Conservation (phyloP, 1,140 invertebrate species). For the Triops cancriformis region DNA sequence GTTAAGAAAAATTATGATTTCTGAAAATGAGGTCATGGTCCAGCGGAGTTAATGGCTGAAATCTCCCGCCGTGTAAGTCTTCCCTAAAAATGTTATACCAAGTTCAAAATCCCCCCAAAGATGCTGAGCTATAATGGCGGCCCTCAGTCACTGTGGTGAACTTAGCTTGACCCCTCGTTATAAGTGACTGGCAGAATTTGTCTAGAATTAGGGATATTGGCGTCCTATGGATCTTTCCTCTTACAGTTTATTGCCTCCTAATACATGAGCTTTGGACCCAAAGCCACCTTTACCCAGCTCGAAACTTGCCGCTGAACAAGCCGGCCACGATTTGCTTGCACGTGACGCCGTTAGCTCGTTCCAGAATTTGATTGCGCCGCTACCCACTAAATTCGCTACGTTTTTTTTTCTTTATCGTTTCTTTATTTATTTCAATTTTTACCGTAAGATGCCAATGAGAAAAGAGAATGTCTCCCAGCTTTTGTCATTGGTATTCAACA, state of each 20-base stretch:
- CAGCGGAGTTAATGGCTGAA: not conserved
- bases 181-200: not conserved
- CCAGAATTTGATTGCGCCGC: not conserved
- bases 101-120: not conserved
- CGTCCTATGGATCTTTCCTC: too few relatives aligned
- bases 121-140: not conserved
- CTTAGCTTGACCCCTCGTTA: not conserved
- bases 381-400: not conserved
- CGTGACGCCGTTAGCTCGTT: slow-evolving; percentile 5
- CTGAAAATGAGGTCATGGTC: not conserved
- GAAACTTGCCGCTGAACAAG: not conserved
- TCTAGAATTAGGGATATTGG: too few relatives aligned
- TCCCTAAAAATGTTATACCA: not conserved
- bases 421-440: too few relatives aligned
- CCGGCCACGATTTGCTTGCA: not conserved
- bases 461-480: too few relatives aligned
- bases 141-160: not conserved
- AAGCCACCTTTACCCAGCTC: not conserved
- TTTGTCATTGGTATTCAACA: too few relatives aligned
- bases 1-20: not conserved
- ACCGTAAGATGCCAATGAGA: too few relatives aligned
- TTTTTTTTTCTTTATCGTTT: too few relatives aligned
- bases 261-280: not conserved
- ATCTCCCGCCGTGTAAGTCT: not conserved
- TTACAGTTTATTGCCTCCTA: too few relatives aligned